Percentiles rank a stretch among this genome's conserved stretches.
Evolutionary conservation across 2,888 invertebrate genomes (phyloP).

Genomic region (Stramonita haemastoma): DNA sequence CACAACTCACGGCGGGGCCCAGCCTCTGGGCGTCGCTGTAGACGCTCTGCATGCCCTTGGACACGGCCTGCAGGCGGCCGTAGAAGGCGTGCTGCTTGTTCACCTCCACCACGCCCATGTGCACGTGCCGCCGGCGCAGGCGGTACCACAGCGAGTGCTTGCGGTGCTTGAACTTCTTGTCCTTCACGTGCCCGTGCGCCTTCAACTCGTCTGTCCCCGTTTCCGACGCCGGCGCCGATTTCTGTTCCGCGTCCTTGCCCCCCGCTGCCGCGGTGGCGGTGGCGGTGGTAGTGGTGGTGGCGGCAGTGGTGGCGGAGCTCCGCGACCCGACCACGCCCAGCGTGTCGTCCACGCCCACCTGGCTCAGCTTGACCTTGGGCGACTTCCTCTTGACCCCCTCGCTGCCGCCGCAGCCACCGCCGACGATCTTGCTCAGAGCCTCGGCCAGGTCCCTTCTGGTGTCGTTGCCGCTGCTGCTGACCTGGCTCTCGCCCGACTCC

Average conservation of each 20-base stretch:
- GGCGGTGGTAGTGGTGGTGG: too few relatives aligned
- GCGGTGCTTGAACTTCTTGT: slow-evolving; percentile 9
- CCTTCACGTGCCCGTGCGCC: background rate
- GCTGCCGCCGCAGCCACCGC: too few relatives aligned
- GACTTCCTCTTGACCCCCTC: background rate
- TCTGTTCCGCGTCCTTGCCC: too few relatives aligned
- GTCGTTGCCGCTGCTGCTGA: background rate
- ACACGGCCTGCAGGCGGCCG: slow-evolving; percentile 59
- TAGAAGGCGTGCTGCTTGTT: slow-evolving; percentile 60
- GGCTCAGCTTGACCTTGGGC: background rate
- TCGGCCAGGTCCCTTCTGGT: background rate
- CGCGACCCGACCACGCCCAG: background rate
- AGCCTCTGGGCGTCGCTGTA: slow-evolving; percentile 58
- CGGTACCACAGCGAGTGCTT: slow-evolving; percentile 58
- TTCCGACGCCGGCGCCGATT: background rate
- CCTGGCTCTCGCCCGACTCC: too few relatives aligned
- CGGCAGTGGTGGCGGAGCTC: too few relatives aligned
- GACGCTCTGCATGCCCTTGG: slow-evolving; percentile 56
- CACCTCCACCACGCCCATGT: slow-evolving; percentile 65
- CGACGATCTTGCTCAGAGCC: background rate
- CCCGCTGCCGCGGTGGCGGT: too few relatives aligned
- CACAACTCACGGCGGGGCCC: slow-evolving; percentile 50
- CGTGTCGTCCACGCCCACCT: background rate
- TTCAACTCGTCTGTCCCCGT: background rate
- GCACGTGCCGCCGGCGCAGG: slow-evolving; percentile 54